Evolutionary conservation across 2,113 vertebrate genomes (phyloP).

Genomic region (Seriola rivoliana): DNA sequence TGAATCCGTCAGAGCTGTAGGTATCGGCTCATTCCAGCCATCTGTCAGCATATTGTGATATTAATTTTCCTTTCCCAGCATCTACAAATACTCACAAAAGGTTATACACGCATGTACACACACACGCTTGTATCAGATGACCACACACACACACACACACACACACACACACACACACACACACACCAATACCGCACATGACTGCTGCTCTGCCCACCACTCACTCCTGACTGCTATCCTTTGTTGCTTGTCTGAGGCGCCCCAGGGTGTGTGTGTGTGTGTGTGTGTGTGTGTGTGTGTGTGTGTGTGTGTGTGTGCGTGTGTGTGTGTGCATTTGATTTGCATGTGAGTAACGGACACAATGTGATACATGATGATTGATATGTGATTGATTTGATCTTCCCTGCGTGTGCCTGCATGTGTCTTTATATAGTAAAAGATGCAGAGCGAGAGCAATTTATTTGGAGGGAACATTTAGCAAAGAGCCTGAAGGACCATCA

Average conservation of each 20-base stretch:
- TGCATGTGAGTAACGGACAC: neutral
- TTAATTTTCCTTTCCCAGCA: constrained; percentile 52
- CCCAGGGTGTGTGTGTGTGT: neutral
- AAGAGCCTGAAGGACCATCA: neutral
- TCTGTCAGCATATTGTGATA: constrained; percentile 64
- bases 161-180: neutral
- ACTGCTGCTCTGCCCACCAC: constrained; percentile 21
- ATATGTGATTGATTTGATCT: neutral
- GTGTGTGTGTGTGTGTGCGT: neutral
- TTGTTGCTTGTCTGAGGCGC: constrained; percentile 41
- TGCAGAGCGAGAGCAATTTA: neutral
- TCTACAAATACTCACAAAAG: constrained; percentile 36
- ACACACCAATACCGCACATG: constrained; percentile 48
- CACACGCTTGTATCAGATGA: constrained; percentile 1
- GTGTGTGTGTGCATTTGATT: neutral
- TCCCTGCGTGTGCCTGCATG: neutral
- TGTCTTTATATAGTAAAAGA: constrained; percentile 12
- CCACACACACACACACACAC: constrained; percentile 9
- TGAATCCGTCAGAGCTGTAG: constrained; percentile 11
- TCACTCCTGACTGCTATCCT: constrained; percentile 53
- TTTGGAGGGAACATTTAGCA: constrained; percentile 8
- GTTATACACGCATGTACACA: neutral
- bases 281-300: no score
- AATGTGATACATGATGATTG: neutral
- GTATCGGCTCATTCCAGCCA: constrained; percentile 48